A percentile compares a stretch with the other conserved stretches of the same genome.
These are phyloP conservation scores for Drosophila merina DNA, from an alignment of 2,888 invertebrate species.

Conservation along the genomic window DNA sequence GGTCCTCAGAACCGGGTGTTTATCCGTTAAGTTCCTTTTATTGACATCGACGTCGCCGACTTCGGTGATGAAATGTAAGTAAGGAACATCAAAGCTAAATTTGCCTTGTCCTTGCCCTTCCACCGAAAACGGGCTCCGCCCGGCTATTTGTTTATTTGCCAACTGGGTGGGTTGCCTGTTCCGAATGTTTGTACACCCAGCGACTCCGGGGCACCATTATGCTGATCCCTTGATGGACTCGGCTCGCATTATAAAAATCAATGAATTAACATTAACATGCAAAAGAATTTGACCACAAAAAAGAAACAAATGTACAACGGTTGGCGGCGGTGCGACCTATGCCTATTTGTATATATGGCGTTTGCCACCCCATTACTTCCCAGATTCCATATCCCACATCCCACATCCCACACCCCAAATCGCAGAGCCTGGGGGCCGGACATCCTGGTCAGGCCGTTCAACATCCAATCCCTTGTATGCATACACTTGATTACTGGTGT, in stretches of 20 bases:
- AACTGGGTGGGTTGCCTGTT: conserved; percentile 36
- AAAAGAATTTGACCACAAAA: conserved; percentile 78
- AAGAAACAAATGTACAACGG: conserved; percentile 76
- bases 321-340: conserved; percentile 26
- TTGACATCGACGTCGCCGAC: conserved; percentile 62
- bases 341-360: conserved; percentile 51
- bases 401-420: not conserved
- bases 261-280: conserved; percentile 77
- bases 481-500: conserved; percentile 76
- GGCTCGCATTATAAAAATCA: conserved; percentile 71
- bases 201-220: conserved; percentile 12
- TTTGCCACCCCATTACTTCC: conserved; percentile 31
- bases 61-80: conserved; percentile 74
- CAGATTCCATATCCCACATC: conserved; percentile 6
- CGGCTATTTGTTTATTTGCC: conserved; percentile 31
- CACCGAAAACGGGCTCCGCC: not conserved
- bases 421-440: conserved; percentile 4
- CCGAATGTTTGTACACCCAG: conserved; percentile 44
- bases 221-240: conserved; percentile 64
- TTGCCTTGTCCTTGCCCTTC: conserved; percentile 44
- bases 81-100: conserved; percentile 75
- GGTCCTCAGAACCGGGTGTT: conserved; percentile 45
- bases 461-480: conserved; percentile 58
- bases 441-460: conserved; percentile 14
- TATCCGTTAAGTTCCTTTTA: conserved; percentile 69